Percentiles rank a stretch among this genome's conserved stretches.
phyloP scores from a whole-genome alignment of 2,797 vertebrate genomes.

The Morus bassanus region DNA sequence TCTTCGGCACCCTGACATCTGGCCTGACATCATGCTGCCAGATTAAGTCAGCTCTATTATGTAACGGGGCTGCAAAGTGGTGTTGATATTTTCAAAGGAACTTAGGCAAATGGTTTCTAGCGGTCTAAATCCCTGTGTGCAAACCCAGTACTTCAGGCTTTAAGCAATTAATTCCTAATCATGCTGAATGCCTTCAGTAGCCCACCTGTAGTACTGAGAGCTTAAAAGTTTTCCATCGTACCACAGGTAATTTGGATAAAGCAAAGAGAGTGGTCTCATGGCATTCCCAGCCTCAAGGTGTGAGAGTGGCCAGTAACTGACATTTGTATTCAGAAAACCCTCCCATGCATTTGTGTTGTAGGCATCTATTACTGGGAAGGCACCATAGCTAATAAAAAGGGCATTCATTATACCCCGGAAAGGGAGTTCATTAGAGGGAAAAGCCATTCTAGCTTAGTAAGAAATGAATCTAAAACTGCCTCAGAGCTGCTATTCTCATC shows the following conservation, averaged over 20 bases:
- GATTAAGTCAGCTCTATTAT: neutral
- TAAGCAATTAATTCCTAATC: conserved; percentile 58
- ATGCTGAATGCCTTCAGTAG: conserved; percentile 7
- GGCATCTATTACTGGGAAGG: conserved; percentile 32
- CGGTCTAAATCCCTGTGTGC: neutral
- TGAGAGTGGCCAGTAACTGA: conserved; percentile 4
- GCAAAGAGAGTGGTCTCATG: conserved; percentile 3
- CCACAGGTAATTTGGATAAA: neutral
- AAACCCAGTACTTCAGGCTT: conserved; percentile 5
- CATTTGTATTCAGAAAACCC: conserved; percentile 49
- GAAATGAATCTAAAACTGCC: conserved; percentile 58
- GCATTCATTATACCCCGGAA: conserved; percentile 5
- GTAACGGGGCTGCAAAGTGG: neutral
- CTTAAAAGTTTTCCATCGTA: conserved; percentile 34
- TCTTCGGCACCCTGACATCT: fast-evolving
- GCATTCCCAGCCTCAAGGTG: conserved; percentile 38
- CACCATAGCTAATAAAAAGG: conserved; percentile 27
- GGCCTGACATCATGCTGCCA: neutral
- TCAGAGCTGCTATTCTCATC: conserved; percentile 64
- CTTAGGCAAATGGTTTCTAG: neutral
- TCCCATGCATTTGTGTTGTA: conserved; percentile 40
- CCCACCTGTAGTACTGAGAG: neutral
- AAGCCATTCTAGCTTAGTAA: conserved; percentile 37
- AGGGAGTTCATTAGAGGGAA: conserved; percentile 46
- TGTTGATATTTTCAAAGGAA: neutral